A percentile compares a stretch with the other conserved stretches of the same genome.
Conservation (phyloP, 1,140 invertebrate species). For the Drosophila lini region DNA sequence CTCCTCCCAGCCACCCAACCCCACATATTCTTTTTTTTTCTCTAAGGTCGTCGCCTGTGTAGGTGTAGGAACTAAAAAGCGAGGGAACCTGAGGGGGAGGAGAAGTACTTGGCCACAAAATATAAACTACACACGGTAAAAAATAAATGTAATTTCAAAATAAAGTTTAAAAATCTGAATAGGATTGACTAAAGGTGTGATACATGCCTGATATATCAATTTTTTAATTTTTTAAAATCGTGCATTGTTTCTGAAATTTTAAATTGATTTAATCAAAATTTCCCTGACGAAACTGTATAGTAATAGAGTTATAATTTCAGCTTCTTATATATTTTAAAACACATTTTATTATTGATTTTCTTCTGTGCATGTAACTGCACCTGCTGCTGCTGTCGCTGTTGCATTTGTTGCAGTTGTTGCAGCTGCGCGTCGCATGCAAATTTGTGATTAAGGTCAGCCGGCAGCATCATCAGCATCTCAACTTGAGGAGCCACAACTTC, state of each 20-base stretch:
- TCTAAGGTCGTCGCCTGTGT: conserved; percentile 65
- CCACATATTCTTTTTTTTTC: neutral
- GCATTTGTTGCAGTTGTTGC: conserved; percentile 17
- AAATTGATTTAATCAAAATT: no score
- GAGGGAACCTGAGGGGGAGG: neutral
- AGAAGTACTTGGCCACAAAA: conserved; percentile 13
- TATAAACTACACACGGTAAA: neutral
- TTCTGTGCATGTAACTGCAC: conserved; percentile 43
- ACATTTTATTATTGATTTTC: no score
- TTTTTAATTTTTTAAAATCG: no score
- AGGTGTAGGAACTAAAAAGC: conserved; percentile 43
- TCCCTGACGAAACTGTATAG: no score
- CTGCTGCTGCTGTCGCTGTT: conserved; percentile 40
- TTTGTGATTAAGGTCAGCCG: conserved; percentile 78
- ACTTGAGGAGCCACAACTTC: conserved; percentile 9
- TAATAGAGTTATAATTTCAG: no score
- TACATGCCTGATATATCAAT: no score
- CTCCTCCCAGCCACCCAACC: conserved; percentile 17
- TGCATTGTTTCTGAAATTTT: no score
- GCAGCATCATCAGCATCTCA: conserved; percentile 65
- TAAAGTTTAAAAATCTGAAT: no score
- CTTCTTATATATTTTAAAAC: no score
- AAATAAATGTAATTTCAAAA: neutral
- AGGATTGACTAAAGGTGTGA: neutral
- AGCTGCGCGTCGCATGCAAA: conserved; percentile 69